Percentiles rank a stretch among this genome's conserved stretches.
Evolutionary conservation across 2,113 vertebrate species (phyloP).

Genomic region (Sinocyclocheilus anshuiensis): DNA sequence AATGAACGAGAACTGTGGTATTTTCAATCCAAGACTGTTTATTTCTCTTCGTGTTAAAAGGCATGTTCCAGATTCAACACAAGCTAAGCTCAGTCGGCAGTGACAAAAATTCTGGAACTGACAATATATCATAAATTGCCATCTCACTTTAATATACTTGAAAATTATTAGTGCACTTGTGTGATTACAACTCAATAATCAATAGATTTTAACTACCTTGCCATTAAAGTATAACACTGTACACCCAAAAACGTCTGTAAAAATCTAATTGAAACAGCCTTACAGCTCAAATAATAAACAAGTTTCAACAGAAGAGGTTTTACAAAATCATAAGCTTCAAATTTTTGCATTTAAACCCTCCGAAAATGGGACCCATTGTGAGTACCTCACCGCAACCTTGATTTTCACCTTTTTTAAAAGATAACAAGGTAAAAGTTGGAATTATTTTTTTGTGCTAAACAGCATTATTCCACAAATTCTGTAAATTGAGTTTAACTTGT

Average conservation of each 20-base stretch:
- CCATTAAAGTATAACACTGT: not conserved
- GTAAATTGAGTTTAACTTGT: not conserved
- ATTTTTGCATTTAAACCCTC: not conserved
- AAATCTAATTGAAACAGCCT: not conserved
- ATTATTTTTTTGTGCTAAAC: not conserved
- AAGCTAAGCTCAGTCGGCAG: not conserved
- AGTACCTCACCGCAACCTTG: not conserved
- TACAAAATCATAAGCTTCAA: not conserved
- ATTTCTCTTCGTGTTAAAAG: not conserved
- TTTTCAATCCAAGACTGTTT: not conserved
- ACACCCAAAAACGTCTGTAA: not conserved
- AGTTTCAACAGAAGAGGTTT: not conserved
- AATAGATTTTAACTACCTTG: not conserved
- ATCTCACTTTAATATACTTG: too few relatives aligned
- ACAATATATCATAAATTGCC: not conserved
- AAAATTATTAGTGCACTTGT: too few relatives aligned
- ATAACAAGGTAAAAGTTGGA: not conserved
- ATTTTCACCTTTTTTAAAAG: not conserved
- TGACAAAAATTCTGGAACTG: not conserved
- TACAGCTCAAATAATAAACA: not conserved
- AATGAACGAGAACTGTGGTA: not conserved
- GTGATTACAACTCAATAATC: too few relatives aligned
- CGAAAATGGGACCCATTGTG: too few relatives aligned
- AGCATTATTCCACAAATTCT: not conserved
- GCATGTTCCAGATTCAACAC: not conserved